These are phyloP conservation scores for Eptesicus fuscus DNA, from an alignment of 2,113 vertebrate species.

Conservation along the genomic window DNA sequence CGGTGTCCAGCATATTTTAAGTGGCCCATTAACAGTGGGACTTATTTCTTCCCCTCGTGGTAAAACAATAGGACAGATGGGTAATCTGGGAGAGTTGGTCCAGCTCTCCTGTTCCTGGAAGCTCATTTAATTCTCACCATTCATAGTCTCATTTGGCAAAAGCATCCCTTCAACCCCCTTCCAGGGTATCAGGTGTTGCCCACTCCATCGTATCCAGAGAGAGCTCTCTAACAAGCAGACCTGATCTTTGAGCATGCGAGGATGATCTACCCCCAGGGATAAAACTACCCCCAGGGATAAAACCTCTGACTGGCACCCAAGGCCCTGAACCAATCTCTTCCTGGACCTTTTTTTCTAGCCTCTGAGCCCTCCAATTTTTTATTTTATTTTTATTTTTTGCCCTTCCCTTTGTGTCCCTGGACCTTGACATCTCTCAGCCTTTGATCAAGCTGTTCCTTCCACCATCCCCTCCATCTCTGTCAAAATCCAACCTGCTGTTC, in stretches of 20 bases:
- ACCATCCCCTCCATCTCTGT: neutral
- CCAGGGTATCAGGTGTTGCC: neutral
- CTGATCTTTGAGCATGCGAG: neutral
- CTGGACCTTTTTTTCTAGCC: neutral
- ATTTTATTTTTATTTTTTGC: neutral
- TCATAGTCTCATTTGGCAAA: neutral
- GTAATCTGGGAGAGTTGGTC: neutral
- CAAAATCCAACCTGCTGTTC: neutral
- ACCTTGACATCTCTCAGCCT: neutral
- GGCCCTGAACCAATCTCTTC: neutral
- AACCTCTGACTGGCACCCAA: neutral
- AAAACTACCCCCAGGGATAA: neutral
- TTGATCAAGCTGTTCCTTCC: neutral
- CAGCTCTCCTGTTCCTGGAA: neutral
- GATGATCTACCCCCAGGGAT: neutral
- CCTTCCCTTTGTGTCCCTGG: neutral
- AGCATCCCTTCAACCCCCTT: rapidly evolving
- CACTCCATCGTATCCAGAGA: neutral
- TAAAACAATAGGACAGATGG: neutral
- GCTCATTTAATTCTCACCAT: neutral
- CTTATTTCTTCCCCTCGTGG: neutral
- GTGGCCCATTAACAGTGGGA: neutral
- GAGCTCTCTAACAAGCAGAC: neutral
- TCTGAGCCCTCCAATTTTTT: neutral
- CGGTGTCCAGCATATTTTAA: neutral